Base-by-base conservation (phyloP, 2,797 vertebrate species). In the Etheostoma perlongum region DNA sequence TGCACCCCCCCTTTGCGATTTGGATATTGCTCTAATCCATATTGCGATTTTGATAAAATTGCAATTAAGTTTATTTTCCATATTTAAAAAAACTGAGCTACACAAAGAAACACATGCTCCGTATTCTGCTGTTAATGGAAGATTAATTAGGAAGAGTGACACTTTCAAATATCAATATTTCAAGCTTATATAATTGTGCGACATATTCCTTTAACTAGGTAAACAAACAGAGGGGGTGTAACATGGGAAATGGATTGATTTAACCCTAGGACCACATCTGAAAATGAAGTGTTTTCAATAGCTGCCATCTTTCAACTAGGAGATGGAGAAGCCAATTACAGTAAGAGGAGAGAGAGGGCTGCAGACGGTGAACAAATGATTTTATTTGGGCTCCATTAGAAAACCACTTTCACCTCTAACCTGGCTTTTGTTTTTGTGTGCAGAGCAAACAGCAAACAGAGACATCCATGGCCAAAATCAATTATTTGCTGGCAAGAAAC, bases 351-450 rank as follows among this genome's bases (percentile, higher is more conserved):
- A 60, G 73, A 59, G 76, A 16, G 69, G 49, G 74, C 42, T 54
- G 67, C n/a, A 54, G 57, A 62, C 55, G 75, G 47, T 44, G 63
- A 84, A 82, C 66, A 80, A 78, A 85, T 81, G 58, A 86, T 85
- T 79, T 77, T 76, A 86, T 89, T 84, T 85, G 30, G 66, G 72
- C 67, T 84, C 84, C 81, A 91, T 91, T 87, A 89, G 46, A 53
- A 70, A 86, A 83, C 67, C 79, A 71, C 80, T 89, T 89, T 82
- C 72, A 85, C 71, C 67, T 30, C 19, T 67, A 82, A 81, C 80
- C 77, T 27, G 64, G 44, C 71, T 69, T 79, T 72, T 59, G 49
- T 86, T 76, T 72, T 51, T 67, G 52, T 66, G 62, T 67, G 62
- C 54, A 68, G 40, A 67, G 30, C 30, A 40, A 9, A 76, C 19